Evolutionary conservation across 2,113 vertebrate genomes (phyloP), one percentile per base, ranked within the genome.

Genomic region (Apeltes quadracus): DNA sequence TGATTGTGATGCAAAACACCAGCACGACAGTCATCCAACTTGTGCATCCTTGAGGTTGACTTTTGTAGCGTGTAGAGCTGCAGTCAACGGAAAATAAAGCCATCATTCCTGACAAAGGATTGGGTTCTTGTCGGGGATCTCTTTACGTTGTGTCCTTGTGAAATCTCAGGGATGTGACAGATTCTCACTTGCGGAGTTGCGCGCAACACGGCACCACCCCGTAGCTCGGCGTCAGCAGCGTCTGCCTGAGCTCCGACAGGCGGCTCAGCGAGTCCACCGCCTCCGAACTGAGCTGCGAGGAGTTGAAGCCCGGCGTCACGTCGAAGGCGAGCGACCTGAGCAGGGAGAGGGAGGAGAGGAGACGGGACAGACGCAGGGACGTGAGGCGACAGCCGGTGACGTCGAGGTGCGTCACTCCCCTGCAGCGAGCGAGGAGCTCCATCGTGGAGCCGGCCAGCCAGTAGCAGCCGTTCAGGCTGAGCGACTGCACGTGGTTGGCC

Each of bases 181-280:
- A 50, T 59, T 39, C 83, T 82, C 95, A 94, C 78, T 95, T 95
- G 92, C 97, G 95, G 0, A 99, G 94, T 76, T 95, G 94, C 20
- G 95, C 94, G 66, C 97, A 99, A 84, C 96, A 98, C 0, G 98
- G 98, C 2, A 99, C 97, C 5, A 99, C 96, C 0, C 98, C 98
- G 0, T 99, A 98, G 0, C 97, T 98, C 0, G 97, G 97, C 0
- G 96, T 96, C 87, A 95, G 89, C 0, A 99, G 93, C 0, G 97
- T 99, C 90, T 99, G 98, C 76, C 95, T 96, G 64, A 99, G 90
- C 85, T 97, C 97, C 0, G 58, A 92, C 68, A 99, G 93, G 0
- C 93, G 94, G 79, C 96, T 95, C 46, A 99, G 93, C 0, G 95
- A 94, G 77, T 95, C 95, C 85, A 96, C 96, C 5, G 96, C 97